Evolutionary conservation across 2,888 invertebrate species (phyloP).

Genomic region (Caenorhabditis sp.): DNA sequence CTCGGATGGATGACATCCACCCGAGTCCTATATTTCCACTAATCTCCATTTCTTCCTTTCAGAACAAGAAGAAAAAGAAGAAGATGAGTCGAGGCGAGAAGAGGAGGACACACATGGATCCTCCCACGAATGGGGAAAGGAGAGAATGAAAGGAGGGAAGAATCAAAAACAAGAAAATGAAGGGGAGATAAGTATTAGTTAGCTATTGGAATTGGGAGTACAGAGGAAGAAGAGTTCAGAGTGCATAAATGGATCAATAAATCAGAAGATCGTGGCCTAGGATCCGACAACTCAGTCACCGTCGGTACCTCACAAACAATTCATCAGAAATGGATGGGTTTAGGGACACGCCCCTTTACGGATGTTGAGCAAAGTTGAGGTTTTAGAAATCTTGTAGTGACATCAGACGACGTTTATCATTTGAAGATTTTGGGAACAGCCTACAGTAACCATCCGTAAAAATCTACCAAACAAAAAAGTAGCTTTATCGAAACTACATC

Average conservation of each 20-base stretch:
- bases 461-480: too few relatives aligned
- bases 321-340: background rate
- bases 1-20: constrained; percentile 8
- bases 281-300: too few relatives aligned
- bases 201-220: background rate
- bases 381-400: too few relatives aligned
- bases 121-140: background rate
- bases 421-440: too few relatives aligned
- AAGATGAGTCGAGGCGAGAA: background rate
- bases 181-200: background rate
- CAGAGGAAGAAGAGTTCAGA: background rate
- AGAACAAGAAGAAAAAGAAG: too few relatives aligned
- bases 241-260: background rate
- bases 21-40: constrained; percentile 9
- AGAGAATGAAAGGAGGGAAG: too few relatives aligned
- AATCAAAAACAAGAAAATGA: background rate
- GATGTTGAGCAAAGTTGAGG: too few relatives aligned
- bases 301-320: background rate
- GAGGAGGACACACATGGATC: background rate
- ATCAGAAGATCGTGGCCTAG: background rate
- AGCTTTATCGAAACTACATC: too few relatives aligned
- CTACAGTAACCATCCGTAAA: too few relatives aligned
- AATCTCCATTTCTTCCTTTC: constrained; percentile 17
- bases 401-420: too few relatives aligned
- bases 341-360: too few relatives aligned